These are phyloP conservation scores for Phaethon lepturus DNA, from an alignment of 2,113 vertebrate species.

Conservation along the genomic window DNA sequence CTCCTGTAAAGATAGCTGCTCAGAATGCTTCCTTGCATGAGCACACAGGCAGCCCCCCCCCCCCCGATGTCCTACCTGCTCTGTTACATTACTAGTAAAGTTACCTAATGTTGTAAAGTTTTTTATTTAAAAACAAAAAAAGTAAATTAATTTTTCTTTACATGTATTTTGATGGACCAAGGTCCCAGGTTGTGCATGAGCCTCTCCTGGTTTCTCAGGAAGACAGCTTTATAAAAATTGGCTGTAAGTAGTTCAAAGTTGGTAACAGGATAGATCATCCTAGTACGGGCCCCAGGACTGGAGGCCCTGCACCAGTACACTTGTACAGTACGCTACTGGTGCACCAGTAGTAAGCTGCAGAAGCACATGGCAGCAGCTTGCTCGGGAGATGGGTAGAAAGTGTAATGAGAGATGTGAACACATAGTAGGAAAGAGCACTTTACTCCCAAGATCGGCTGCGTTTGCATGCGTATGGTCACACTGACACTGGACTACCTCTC, in stretches of 20 bases:
- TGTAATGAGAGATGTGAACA: neutral
- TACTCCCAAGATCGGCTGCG: neutral
- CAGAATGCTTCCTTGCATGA: neutral
- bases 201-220: neutral
- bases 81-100: neutral
- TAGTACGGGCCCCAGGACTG: fast-evolving
- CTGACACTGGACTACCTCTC: neutral
- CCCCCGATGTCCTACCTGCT: neutral
- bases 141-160: neutral
- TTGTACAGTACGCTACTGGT: neutral
- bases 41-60: neutral
- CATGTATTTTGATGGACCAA: neutral
- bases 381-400: neutral
- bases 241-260: neutral
- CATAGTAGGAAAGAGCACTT: neutral
- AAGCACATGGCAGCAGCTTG: neutral
- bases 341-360: neutral
- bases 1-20: neutral
- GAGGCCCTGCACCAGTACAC: neutral
- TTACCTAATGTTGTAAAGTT: neutral
- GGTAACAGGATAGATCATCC: neutral
- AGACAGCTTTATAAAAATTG: neutral
- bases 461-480: neutral
- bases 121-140: neutral
- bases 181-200: neutral